Conservation (phyloP, 23 tunicate genomes). For the Trididemnum nubilum region DNA sequence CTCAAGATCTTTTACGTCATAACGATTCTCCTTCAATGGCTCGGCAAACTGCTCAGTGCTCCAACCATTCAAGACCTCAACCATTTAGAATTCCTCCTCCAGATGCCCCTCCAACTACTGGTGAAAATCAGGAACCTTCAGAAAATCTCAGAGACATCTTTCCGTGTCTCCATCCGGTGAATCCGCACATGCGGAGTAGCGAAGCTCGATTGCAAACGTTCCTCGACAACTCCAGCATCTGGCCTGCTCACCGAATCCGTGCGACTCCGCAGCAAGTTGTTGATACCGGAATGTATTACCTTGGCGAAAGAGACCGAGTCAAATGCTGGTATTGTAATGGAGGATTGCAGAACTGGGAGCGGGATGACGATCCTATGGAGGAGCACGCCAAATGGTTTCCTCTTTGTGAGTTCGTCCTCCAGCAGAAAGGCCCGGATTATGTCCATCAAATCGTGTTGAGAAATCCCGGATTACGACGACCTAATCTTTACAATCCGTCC, state of each 20-base stretch:
- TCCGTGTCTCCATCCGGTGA: not conserved
- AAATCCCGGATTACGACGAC: conserved; percentile 3
- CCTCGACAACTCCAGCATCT: not conserved
- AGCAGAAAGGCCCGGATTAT: conserved; percentile 15
- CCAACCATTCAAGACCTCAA: too few species aligned
- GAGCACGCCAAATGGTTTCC: conserved; percentile 6
- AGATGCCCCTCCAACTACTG: too few species aligned
- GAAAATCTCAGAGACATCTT: not conserved
- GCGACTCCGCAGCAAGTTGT: not conserved
- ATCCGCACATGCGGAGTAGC: not conserved
- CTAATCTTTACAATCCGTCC: too few species aligned
- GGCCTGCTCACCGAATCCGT: not conserved
- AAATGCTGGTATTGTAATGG: not conserved
- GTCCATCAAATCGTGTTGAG: conserved; percentile 2
- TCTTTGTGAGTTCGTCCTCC: conserved; percentile 2
- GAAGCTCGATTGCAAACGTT: not conserved
- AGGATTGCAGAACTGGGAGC: not conserved
- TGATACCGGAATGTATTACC: not conserved
- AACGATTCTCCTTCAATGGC: too few species aligned
- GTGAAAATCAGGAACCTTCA: too few species aligned
- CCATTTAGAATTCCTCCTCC: too few species aligned
- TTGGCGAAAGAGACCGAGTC: not conserved
- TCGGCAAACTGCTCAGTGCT: too few species aligned
- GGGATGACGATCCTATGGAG: not conserved
- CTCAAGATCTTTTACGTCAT: too few species aligned